Evolutionary conservation across 2,888 invertebrate genomes (phyloP).

Genomic region (Hirtodrosophila confusa): DNA sequence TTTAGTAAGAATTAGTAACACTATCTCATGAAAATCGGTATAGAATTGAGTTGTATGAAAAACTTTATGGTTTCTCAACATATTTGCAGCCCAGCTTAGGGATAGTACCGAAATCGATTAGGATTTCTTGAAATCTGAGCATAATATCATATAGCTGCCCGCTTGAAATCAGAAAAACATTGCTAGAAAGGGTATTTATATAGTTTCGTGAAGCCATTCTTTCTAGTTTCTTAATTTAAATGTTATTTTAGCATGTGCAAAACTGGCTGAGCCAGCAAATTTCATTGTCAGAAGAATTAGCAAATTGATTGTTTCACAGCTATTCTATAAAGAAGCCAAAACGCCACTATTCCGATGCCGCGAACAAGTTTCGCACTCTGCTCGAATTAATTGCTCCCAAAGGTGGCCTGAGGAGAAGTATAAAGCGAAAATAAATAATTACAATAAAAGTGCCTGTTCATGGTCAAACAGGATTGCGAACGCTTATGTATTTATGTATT

Average conservation of each 20-base stretch:
- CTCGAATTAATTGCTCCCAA: slow-evolving; percentile 52
- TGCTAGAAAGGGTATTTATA: not conserved
- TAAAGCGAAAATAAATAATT: slow-evolving; percentile 47
- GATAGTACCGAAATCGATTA: too few species aligned
- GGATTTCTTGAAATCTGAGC: too few species aligned
- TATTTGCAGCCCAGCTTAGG: too few species aligned
- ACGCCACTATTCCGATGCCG: not conserved
- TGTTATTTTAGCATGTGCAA: slow-evolving; percentile 3
- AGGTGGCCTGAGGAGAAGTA: slow-evolving; percentile 19
- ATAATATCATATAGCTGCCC: too few species aligned
- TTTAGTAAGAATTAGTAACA: too few species aligned
- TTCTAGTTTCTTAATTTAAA: not conserved
- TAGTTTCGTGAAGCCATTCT: not conserved
- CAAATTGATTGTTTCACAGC: slow-evolving; percentile 35
- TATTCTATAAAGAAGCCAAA: slow-evolving; percentile 20
- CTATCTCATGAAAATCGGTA: too few species aligned
- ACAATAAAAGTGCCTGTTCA: slow-evolving; percentile 66
- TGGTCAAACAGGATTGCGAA: slow-evolving; percentile 64
- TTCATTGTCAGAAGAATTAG: slow-evolving; percentile 33
- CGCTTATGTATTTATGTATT: slow-evolving; percentile 35
- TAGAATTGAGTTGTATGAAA: too few species aligned
- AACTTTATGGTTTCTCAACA: too few species aligned
- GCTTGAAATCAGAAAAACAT: too few species aligned
- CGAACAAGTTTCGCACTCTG: slow-evolving; percentile 49
- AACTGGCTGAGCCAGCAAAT: slow-evolving; percentile 27